Base-by-base conservation (phyloP, 2,888 invertebrate genomes). In the Agrotis segetum region DNA sequence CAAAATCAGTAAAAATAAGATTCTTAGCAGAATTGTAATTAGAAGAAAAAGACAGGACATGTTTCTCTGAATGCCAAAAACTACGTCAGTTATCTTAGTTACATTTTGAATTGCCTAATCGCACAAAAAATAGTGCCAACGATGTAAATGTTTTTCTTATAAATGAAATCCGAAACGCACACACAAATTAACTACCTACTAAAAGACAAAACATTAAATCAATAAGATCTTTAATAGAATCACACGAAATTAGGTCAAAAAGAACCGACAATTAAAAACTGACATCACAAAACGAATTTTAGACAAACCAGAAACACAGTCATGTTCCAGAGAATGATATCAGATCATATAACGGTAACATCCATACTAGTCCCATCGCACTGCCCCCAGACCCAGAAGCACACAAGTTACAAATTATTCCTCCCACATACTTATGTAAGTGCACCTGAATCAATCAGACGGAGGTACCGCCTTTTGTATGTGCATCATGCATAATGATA, bases 391-490 rank as follows among this genome's bases (percentile, higher is more conserved):
- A 87, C 86, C 88, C 94, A 92, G 93, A 88, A 94, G 94, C 94
- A 83, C 88, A 85, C 89, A 91, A 89, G 89, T 88, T 89, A 94
- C 95, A 95, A 95, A 94, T 95, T 96, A 96, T 96, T 95, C 96
- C 96, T 92, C 96, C 96, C 93, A 94, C 94, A 92, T 93, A 91
- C 90, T 93, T 91, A 89, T 91, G 91, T 94, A 92, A 93, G 92
- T 94, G 94, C 95, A 95, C 93, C 95, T 93, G 95, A 95, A 95
- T 96, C 95, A 94, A 96, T 96, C 95, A 95, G 91, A 93, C 90
- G 88, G 92, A 78, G 87, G 93, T 91, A 89, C 93, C 93, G 92
- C 93, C 94, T 92, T 92, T 92, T 92, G 90, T 90, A 85, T 92
- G 90, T 91, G 89, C 90, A 88, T 90, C 91, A 89, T 85, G 88